Evolutionary conservation across 2,113 vertebrate genomes (phyloP).

Genomic region (Xenotilapia flavipinnis): DNA sequence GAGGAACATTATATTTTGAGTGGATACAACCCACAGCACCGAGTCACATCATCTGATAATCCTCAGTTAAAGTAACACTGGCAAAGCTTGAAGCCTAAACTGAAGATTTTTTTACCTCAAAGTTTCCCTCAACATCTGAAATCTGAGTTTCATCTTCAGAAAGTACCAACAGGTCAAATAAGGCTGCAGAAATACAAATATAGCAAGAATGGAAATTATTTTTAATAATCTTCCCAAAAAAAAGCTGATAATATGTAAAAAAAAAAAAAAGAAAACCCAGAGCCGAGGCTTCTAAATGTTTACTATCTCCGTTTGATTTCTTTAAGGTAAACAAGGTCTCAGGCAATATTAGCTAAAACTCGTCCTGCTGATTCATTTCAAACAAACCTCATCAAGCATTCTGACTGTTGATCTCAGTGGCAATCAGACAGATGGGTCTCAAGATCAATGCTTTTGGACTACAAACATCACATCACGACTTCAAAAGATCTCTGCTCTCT

Average conservation of each 20-base stretch:
- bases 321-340: neutral
- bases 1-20: neutral
- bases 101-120: neutral
- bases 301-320: neutral
- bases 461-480: conserved; percentile 9
- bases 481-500: conserved; percentile 2
- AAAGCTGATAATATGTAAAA: neutral
- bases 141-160: neutral
- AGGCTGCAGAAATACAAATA: neutral
- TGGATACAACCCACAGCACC: neutral
- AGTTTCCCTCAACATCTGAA: neutral
- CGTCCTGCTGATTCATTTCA: neutral
- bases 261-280: neutral
- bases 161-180: neutral
- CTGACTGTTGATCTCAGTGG: conserved; percentile 15
- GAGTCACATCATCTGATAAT: neutral
- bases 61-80: neutral
- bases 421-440: conserved; percentile 18
- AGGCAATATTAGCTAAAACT: neutral
- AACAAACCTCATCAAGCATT: conserved; percentile 9
- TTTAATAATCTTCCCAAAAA: neutral
- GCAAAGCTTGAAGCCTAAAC: neutral
- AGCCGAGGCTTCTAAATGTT: accelerated
- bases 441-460: conserved; percentile 26
- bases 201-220: neutral